Evolutionary conservation across 1,140 invertebrate species (phyloP).

Genomic region (Chymomyza costata): DNA sequence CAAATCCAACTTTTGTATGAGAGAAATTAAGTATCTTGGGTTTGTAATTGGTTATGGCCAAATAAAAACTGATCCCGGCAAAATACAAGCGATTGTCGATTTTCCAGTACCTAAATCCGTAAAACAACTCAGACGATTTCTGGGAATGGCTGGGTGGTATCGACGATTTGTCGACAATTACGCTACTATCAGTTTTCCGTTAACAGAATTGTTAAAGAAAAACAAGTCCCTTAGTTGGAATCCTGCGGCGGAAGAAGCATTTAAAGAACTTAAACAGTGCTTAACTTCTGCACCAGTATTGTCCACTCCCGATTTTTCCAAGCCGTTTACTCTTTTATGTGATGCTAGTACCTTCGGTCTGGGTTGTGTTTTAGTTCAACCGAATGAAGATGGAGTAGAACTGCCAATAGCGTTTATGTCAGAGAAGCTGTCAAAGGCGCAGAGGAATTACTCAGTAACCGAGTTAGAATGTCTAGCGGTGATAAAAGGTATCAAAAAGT

Average conservation of each 20-base stretch:
- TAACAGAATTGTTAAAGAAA: neutral
- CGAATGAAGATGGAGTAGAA: neutral
- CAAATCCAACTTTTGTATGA: slow-evolving; percentile 6
- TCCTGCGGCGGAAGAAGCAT: too few relatives aligned
- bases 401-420: slow-evolving; percentile 3
- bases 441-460: too few relatives aligned
- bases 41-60: slow-evolving; percentile 2
- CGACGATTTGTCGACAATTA: neutral
- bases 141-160: slow-evolving; percentile 11
- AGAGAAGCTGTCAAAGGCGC: too few relatives aligned
- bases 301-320: slow-evolving; percentile 3
- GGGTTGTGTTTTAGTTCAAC: slow-evolving; percentile 5
- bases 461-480: too few relatives aligned
- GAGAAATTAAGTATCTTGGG: neutral
- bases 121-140: neutral
- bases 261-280: neutral
- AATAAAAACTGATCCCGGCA: neutral
- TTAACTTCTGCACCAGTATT: slow-evolving; percentile 4
- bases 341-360: slow-evolving; percentile 3
- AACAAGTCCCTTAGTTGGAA: too few relatives aligned
- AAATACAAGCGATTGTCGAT: neutral
- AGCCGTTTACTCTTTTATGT: slow-evolving; percentile 3
- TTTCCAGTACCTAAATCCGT: neutral
- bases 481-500: too few relatives aligned
- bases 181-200: neutral